Percentiles rank a stretch among this genome's conserved stretches.
Evolutionary conservation across 2,888 invertebrate genomes (phyloP).

Genomic region (Amitus sp.): DNA sequence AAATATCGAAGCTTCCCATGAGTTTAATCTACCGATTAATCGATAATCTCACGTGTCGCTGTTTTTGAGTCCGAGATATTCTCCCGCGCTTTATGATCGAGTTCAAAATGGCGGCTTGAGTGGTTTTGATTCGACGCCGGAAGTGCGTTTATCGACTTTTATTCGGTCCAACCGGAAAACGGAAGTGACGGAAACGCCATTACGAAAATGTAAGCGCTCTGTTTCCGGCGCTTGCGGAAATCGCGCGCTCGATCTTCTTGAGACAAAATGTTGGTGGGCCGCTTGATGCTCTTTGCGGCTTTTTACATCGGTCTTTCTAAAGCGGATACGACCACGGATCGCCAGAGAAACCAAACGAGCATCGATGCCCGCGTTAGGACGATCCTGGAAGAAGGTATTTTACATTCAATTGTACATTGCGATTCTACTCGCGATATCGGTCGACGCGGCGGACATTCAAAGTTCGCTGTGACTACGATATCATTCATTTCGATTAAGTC

Average conservation of each 20-base stretch:
- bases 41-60: neutral
- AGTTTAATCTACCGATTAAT: conserved; percentile 4
- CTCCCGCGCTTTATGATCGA: neutral
- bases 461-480: too few relatives aligned
- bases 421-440: too few relatives aligned
- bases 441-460: too few relatives aligned
- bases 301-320: conserved; percentile 15
- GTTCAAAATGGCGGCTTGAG: neutral
- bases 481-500: too few relatives aligned
- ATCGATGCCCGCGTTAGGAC: conserved; percentile 1
- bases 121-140: too few relatives aligned
- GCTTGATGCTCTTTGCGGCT: conserved; percentile 14
- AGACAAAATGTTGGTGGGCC: conserved; percentile 27
- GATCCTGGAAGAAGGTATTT: too few relatives aligned
- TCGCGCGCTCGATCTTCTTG: too few relatives aligned
- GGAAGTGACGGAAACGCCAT: too few relatives aligned
- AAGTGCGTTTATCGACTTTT: too few relatives aligned
- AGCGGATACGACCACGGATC: conserved; percentile 18
- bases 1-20: neutral
- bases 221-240: conserved; percentile 16
- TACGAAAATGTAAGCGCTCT: conserved; percentile 23
- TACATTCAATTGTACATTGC: too few relatives aligned
- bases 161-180: too few relatives aligned
- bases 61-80: neutral
- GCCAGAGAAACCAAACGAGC: conserved; percentile 9